Base-by-base conservation (phyloP, 2,888 invertebrate species). In the Aquatica leii region DNA sequence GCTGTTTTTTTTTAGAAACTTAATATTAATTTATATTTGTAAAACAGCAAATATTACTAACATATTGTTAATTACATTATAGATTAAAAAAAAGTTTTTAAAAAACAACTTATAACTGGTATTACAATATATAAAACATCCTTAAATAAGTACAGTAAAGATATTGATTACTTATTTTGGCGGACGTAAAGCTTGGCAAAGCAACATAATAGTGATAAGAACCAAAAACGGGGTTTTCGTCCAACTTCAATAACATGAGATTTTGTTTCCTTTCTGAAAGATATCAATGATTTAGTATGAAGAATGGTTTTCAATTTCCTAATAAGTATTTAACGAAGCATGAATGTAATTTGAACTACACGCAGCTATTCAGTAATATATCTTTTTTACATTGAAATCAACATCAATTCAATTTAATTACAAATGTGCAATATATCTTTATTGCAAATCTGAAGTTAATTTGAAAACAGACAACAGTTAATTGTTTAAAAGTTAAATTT, bases 271-370 rank as follows among this genome's bases (percentile, higher is more conserved):
- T 43, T 52, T 37, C 59, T 17, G 14, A 4, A 46, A 59, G 59
- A 59, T 59, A 59, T 59, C 59, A 35, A 52, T 59, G 59, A 59
- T 59, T 59, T 59, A 59, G 59, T 40, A 35, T 51, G 59, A 59
- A 51, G 46, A 48, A 58, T 51, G 6, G 41, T 49, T 14, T 24
- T 35, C 56, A 46, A 57, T 57, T 49, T 55, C 48, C 49, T 57
- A 35, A 40, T 49, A 46, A 15, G 17, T 43, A 43, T 12, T 24
- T 24, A 24, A 24, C 24, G 24, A 24, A 24, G 37, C 11, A 12
- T 37, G 37, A 37, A 37, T 24, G 24, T 37, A 37, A 37, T n/a
- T 37, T 4, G 37, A 37, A 11, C 4, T 37, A 12, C 37, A 37
- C 37, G 24, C 6, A 24, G 6, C 2, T 24, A 24, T 24, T 6